phyloP scores from a whole-genome alignment of 1,140 invertebrate genomes.

The Pogonus chalceus region DNA sequence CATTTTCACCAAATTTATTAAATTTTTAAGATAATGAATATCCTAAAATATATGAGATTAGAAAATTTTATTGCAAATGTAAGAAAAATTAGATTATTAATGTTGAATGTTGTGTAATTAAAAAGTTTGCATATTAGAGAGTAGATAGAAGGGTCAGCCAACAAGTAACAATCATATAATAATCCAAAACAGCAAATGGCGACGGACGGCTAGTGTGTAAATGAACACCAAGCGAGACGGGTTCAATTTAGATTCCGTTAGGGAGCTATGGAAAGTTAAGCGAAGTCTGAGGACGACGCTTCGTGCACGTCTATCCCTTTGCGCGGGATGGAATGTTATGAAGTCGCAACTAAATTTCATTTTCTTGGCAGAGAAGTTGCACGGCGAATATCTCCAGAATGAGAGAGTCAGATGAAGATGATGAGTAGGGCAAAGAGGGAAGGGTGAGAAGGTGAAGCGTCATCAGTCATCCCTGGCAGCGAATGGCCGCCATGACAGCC shows the following conservation, averaged over 20 bases:
- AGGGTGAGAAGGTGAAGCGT: neutral
- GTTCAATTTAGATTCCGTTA: constrained; percentile 1
- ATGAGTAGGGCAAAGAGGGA: neutral
- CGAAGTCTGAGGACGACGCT: neutral
- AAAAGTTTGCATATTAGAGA: no score
- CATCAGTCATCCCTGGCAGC: constrained; percentile 1
- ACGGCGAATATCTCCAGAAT: constrained; percentile 1
- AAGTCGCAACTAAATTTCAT: constrained; percentile 30
- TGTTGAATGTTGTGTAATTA: no score
- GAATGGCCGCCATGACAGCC: neutral
- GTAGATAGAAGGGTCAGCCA: no score
- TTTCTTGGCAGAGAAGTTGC: constrained; percentile 26
- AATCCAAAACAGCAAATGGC: neutral
- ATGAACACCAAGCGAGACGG: neutral
- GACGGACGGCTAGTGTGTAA: neutral
- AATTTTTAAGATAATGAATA: no score
- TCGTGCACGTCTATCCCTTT: neutral
- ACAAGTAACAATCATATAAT: no score
- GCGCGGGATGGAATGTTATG: constrained; percentile 19
- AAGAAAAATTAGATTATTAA: no score
- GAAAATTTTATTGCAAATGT: no score
- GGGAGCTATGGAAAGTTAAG: constrained; percentile 4
- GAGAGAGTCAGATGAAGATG: neutral
- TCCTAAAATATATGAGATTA: no score
- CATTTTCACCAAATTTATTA: no score